Evolutionary conservation across 1,140 invertebrate species (phyloP).

Genomic region (Drosophila aff.): DNA sequence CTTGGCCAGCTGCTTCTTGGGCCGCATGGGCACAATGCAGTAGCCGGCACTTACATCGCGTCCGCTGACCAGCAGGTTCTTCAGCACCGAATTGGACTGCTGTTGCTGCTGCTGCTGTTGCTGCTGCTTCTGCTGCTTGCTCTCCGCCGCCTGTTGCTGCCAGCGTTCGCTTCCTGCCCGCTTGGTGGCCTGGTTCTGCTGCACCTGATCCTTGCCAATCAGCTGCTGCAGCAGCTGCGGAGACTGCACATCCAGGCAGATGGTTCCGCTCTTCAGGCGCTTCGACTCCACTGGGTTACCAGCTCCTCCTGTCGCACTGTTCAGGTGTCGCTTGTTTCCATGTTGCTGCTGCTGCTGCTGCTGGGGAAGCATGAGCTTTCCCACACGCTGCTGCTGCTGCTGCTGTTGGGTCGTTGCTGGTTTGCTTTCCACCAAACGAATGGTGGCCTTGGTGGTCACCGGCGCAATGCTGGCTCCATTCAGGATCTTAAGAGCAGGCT

Average conservation of each 20-base stretch:
- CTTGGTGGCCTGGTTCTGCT: constrained; percentile 52
- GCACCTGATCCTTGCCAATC: constrained; percentile 55
- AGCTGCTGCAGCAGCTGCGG: constrained; percentile 75
- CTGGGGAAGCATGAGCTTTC: constrained; percentile 49
- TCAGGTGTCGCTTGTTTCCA: constrained; percentile 76
- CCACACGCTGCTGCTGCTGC: constrained; percentile 30
- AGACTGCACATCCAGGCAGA: constrained; percentile 63
- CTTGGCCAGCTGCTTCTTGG: constrained; percentile 84
- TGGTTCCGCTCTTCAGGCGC: constrained; percentile 68
- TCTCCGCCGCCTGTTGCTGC: constrained; percentile 48
- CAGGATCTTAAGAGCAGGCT: constrained; percentile 64
- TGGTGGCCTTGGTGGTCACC: constrained; percentile 64
- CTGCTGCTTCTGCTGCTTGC: constrained; percentile 60
- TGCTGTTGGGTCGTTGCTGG: constrained; percentile 21
- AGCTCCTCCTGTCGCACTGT: constrained; percentile 44
- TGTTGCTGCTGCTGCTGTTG: constrained; percentile 64
- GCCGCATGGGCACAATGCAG: constrained; percentile 90
- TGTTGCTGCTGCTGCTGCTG: constrained; percentile 62
- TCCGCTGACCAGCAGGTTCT: constrained; percentile 96
- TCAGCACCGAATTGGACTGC: constrained; percentile 88
- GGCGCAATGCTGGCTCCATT: constrained; percentile 54
- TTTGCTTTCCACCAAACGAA: constrained; percentile 69
- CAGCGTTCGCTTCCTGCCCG: constrained; percentile 58
- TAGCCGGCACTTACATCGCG: constrained; percentile 96
- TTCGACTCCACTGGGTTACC: constrained; percentile 65